Conservation (phyloP, 2,113 vertebrate species). For the Patagioenas fasciata region DNA sequence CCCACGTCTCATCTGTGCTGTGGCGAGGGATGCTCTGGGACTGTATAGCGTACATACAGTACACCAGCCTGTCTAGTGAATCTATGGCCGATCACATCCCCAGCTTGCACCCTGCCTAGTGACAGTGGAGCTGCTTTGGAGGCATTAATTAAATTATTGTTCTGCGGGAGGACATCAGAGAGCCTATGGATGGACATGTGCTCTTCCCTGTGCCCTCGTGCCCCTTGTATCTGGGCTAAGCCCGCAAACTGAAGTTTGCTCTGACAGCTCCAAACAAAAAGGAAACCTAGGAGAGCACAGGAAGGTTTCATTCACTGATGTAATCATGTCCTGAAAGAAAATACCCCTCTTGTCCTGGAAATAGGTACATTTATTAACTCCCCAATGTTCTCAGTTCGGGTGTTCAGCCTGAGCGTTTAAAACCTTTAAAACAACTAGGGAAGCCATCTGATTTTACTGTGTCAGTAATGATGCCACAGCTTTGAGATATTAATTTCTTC, state of each 20-base stretch:
- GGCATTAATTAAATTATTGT: neutral
- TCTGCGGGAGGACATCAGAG: neutral
- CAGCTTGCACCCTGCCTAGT: neutral
- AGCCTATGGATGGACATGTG: neutral
- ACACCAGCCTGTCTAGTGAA: neutral
- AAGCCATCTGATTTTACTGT: conserved; percentile 49
- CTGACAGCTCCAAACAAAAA: neutral
- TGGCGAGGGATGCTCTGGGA: neutral
- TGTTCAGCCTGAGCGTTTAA: neutral
- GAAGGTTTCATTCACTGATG: neutral
- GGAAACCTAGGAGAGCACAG: neutral
- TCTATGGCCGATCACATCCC: neutral
- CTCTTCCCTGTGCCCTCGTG: neutral
- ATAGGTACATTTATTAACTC: neutral
- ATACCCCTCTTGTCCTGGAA: conserved; percentile 17
- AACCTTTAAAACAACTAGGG: conserved; percentile 8
- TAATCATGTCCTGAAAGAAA: neutral
- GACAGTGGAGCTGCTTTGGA: neutral
- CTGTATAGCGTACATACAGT: neutral
- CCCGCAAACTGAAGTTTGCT: neutral
- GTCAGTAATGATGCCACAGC: conserved; percentile 26
- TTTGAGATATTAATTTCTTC: conserved; percentile 67
- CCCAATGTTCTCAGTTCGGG: neutral
- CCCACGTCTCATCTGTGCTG: accelerated
- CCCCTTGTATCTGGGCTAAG: neutral